Evolutionary conservation across 2,797 vertebrate genomes (phyloP).

Genomic region (Oreortyx pictus): DNA sequence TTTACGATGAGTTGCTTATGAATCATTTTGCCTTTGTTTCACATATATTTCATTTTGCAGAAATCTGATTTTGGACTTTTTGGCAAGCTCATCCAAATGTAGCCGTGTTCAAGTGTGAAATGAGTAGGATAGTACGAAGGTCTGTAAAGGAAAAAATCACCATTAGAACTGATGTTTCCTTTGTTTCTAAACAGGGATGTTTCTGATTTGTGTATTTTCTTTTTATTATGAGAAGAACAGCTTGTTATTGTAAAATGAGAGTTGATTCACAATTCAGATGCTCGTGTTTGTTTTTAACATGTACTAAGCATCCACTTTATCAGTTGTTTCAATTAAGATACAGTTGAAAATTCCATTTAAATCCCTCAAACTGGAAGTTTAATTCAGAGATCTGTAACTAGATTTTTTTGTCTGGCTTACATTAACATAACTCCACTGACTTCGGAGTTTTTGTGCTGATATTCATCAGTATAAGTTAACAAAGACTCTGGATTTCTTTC

Average conservation of each 20-base stretch:
- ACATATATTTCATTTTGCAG: neutral
- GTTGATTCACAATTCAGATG: neutral
- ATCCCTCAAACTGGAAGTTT: neutral
- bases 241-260: neutral
- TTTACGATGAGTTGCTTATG: conserved; percentile 17
- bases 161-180: neutral
- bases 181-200: neutral
- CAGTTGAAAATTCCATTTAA: conserved; percentile 12
- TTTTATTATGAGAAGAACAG: neutral
- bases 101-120: neutral
- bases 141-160: neutral
- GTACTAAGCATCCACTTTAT: neutral
- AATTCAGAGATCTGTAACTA: neutral
- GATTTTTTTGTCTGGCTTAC: neutral
- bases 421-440: neutral
- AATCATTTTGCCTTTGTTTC: conserved; percentile 14
- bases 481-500: neutral
- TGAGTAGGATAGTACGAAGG: neutral
- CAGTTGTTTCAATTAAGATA: neutral
- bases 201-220: neutral
- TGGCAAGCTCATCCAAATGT: neutral
- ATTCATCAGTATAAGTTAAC: neutral
- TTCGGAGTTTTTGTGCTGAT: neutral
- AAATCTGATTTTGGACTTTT: neutral
- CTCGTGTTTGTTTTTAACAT: neutral